Conservation (phyloP, 2,888 invertebrate species). For the Nemurella pictetii region DNA sequence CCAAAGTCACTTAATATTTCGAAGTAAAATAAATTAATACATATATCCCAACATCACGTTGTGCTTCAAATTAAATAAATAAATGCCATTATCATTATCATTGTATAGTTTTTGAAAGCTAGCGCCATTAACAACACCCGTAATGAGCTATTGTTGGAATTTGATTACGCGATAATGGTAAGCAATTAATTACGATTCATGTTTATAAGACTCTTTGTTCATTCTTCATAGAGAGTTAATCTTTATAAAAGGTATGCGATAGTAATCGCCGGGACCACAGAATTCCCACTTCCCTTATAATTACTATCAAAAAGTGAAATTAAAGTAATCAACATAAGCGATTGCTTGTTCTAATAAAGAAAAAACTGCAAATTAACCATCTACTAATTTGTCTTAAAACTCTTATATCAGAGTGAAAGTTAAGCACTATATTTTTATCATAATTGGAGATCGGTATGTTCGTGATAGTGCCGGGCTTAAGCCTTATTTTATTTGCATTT, state of each 20-base stretch:
- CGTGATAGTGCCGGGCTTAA: not conserved
- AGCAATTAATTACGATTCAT: not conserved
- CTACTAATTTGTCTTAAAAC: not conserved
- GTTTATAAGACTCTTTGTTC: not conserved
- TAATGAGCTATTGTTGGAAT: conserved; percentile 20
- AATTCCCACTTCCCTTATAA: conserved; percentile 34
- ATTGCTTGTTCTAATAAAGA: conserved; percentile 18
- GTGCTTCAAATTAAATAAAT: not conserved
- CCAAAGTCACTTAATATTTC: not conserved
- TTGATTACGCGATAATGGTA: not conserved
- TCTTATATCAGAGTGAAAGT: conserved; percentile 17
- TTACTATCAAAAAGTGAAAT: conserved; percentile 30
- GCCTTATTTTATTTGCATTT: not conserved
- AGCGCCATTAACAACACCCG: not conserved
- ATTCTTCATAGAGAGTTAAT: conserved; percentile 11
- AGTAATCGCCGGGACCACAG: not conserved
- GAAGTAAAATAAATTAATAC: not conserved
- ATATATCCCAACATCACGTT: not conserved
- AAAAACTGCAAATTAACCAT: not conserved
- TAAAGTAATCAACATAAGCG: conserved; percentile 28
- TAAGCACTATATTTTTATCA: conserved; percentile 4
- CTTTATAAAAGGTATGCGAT: conserved; percentile 8
- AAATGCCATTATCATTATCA: not conserved
- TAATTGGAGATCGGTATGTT: conserved; percentile 3
- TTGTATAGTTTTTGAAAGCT: not conserved